These are phyloP conservation scores for Agonopterix heracliana DNA, from an alignment of 2,888 invertebrate species.

Conservation along the genomic window DNA sequence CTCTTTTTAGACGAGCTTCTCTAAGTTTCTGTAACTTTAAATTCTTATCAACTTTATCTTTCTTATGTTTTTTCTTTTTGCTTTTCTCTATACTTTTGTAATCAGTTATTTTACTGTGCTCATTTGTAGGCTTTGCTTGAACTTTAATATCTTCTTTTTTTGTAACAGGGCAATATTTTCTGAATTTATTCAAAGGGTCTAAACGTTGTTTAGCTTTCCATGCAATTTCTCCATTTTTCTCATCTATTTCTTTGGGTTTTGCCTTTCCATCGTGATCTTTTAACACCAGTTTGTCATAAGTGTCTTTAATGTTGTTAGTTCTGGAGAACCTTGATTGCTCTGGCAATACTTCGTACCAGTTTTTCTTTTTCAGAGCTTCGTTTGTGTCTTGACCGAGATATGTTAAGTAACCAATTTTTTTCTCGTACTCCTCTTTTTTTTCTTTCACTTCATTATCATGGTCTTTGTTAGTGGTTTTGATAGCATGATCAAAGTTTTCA, in stretches of 20 bases:
- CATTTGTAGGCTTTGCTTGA: constrained; percentile 13
- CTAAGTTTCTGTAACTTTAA: constrained; percentile 80
- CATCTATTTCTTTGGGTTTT: constrained; percentile 40
- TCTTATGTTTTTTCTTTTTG: constrained; percentile 20
- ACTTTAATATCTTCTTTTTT: constrained; percentile 3
- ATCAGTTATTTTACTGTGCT: constrained; percentile 17
- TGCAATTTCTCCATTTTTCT: constrained; percentile 77
- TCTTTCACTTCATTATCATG: constrained; percentile 92
- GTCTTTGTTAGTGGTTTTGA: constrained; percentile 85
- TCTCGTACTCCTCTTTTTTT: constrained; percentile 97
- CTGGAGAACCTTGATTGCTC: constrained; percentile 59
- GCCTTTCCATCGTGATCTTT: constrained; percentile 65
- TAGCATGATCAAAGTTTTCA: constrained; percentile 86
- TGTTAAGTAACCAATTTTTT: constrained; percentile 96
- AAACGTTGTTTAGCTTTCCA: constrained; percentile 79
- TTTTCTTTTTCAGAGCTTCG: constrained; percentile 88
- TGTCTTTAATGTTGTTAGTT: constrained; percentile 52
- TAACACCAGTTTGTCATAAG: constrained; percentile 62
- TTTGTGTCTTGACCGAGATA: constrained; percentile 96
- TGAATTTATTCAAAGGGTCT: constrained; percentile 86
- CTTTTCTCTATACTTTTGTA: constrained; percentile 11
- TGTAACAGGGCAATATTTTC: constrained; percentile 54
- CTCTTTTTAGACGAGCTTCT: constrained; percentile 86
- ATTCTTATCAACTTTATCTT: constrained; percentile 38
- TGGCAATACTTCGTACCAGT: constrained; percentile 91